Base-by-base conservation (phyloP, 2,888 invertebrate species). In the Apeira syringaria region DNA sequence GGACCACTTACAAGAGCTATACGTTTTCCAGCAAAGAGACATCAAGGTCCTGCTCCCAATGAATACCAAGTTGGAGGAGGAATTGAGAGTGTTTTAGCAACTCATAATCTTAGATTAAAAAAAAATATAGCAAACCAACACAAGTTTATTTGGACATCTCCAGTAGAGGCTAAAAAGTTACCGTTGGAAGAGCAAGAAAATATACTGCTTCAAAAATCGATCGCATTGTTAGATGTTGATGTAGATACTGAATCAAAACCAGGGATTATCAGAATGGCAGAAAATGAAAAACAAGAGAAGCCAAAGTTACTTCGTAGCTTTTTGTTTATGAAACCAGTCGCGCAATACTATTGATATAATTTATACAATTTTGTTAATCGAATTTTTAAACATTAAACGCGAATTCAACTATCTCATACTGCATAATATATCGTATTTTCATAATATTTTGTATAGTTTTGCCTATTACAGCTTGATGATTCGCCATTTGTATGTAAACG, bases 101-200 rank as follows among this genome's bases (percentile, higher is more conserved):
- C 88, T 8, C 65, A 80, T 51, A 88, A 87, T 51, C 28, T 64
- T 48, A 72, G 48, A 44, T 54, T 88, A 18, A 73, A 68, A 56
- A 33, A 57, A 1, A 85, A 81, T 46, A 64, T 84, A 10, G 30
- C 60, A 40, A 66, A 75, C 1, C 56, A 73, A 46, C 61, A 64
- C 30, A 64, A 50, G 51, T 80, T 69, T 54, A 25, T 46, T 7
- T 76, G 81, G 78, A 25, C 64, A 45, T 59, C 66, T 11, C 64
- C 58, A 6, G 5, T 28, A 1, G 59, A 68, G 50, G 41, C 48
- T 0, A 53, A 25, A 29, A 22, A 47, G 10, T 44, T 81, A 29
- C 69, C 50, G 36, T 59, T 41, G 22, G 60, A 68, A 32, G 74
- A 83, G 50, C 60, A 50, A 43, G 77, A 81, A 60, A 44, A 15